Evolutionary conservation across 2,113 vertebrate genomes (phyloP), one percentile per base, ranked within the genome.

Genomic region (Circaetus gallicus): DNA sequence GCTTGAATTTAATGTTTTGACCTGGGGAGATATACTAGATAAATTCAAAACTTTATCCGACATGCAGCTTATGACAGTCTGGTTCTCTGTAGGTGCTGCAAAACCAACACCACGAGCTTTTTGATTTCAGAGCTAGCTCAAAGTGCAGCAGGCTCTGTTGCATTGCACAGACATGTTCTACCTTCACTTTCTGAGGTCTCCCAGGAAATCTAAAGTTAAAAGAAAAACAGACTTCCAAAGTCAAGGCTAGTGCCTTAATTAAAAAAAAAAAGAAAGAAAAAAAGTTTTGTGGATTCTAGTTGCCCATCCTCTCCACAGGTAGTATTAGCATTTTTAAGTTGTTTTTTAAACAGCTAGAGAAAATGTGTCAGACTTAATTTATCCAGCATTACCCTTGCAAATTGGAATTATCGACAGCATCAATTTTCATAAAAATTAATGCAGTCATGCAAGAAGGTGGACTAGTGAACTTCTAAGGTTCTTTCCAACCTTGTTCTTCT

Each of bases 101-200:
- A 53, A 78, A 36, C 6, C 9, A 69, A 3, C 9, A 5, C 6
- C 70, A 3, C 3, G 21, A 0, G 1, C 1, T 47, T 86, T 67
- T 74, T 72, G 2, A 31, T 79, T 92, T 63, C 49, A 62, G 45
- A 83, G 9, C 2, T 26, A 32, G n/a, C 5, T 87, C 7, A 45
- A 6, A 13, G 21, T 49, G 18, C 36, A 86, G 10, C 34, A 72
- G 0, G 1, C 6, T 72, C 14, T 36, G 13, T 36, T 86, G 28
- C 15, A 43, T 38, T 62, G 14, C 36, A 67, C 25, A 43, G 29
- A 38, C 9, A 15, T 62, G 7, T 55, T 58, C n/a, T 52, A 3
- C 17, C 38, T 82, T 74, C 16, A 42, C 6, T 91, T 78, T 77
- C 29, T 67, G 25, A 95, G 21, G 13, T 66, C 2, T 70, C 21